Evolutionary conservation across 2,888 invertebrate species (phyloP).

Genomic region (Tenthredo notha): DNA sequence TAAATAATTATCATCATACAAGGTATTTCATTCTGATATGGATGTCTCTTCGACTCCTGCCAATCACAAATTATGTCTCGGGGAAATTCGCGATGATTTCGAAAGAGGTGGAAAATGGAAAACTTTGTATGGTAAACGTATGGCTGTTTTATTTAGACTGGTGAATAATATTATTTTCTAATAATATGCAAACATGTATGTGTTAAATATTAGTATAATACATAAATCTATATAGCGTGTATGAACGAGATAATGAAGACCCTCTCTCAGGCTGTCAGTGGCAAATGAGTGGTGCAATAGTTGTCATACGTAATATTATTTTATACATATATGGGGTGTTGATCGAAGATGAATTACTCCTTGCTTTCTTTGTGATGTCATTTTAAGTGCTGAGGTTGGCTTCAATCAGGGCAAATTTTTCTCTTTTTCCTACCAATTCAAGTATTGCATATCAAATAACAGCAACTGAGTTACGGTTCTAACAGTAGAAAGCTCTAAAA

Average conservation of each 20-base stretch:
- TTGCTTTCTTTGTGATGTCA: neutral
- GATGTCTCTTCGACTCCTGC: neutral
- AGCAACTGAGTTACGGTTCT: neutral
- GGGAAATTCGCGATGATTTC: neutral
- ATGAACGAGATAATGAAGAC: neutral
- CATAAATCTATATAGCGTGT: neutral
- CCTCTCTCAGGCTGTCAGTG: neutral
- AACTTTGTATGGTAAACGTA: neutral
- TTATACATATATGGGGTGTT: neutral
- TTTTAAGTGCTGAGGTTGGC: neutral
- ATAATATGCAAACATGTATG: neutral
- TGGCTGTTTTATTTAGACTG: slow-evolving; percentile 4
- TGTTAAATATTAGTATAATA: neutral
- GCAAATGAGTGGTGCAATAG: slow-evolving; percentile 13
- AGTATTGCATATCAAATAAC: neutral
- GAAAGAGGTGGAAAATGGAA: neutral
- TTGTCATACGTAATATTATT: slow-evolving; percentile 12
- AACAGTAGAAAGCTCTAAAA: neutral
- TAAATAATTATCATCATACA: neutral
- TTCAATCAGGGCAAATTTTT: neutral
- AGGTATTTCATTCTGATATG: neutral
- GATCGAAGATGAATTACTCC: neutral
- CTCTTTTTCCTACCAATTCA: neutral
- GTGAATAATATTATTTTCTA: neutral
- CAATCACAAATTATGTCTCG: neutral